Evolutionary conservation across 2,113 vertebrate genomes (phyloP).

Genomic region (Pterocles burchelli): DNA sequence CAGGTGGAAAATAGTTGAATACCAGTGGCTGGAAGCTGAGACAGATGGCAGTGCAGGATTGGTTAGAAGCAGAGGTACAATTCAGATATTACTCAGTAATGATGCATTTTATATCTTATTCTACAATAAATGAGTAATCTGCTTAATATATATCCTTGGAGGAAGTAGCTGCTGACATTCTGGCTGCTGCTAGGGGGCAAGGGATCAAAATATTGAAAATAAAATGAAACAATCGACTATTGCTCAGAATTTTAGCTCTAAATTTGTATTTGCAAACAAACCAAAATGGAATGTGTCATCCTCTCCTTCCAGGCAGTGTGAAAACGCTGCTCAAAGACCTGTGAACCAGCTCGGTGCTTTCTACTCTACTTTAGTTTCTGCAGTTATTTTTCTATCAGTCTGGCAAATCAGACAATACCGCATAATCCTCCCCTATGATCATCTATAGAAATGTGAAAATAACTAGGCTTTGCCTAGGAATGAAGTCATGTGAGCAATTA

Average conservation of each 20-base stretch:
- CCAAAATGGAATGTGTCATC: background rate
- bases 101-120: background rate
- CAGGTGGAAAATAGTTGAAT: background rate
- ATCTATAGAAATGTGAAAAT: background rate
- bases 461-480: background rate
- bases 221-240: background rate
- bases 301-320: background rate
- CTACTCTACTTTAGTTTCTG: background rate
- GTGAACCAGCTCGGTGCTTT: background rate
- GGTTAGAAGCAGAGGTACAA: background rate
- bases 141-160: background rate
- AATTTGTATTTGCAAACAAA: background rate
- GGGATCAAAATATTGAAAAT: background rate
- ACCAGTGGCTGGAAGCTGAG: background rate
- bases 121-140: slow-evolving; percentile 1
- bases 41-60: slow-evolving; percentile 22
- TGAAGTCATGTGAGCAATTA: background rate
- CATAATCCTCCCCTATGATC: background rate
- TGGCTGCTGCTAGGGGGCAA: background rate
- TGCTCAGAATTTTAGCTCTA: background rate
- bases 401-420: background rate
- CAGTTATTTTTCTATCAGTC: background rate
- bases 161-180: background rate
- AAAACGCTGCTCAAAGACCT: background rate
- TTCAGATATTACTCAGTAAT: background rate